Base-by-base conservation (phyloP, 2,113 vertebrate genomes). In the Cygnus atratus region DNA sequence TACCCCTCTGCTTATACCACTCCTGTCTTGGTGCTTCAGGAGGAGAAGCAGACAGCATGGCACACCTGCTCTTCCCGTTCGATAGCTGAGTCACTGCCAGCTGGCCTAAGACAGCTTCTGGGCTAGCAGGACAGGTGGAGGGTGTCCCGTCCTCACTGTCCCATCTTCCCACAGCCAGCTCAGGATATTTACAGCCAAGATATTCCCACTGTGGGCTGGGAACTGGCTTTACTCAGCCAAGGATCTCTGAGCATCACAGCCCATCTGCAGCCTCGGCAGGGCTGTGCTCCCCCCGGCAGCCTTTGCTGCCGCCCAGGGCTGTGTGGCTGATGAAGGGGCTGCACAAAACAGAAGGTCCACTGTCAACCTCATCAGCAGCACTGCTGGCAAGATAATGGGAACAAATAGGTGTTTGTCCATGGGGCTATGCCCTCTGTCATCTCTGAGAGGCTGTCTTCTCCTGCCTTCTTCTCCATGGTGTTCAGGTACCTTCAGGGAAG, bases 31-130 rank as follows among this genome's bases (percentile, higher is more conserved):
- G 10, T 41, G 12, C 62, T 85, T 84, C 54, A 75, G 39, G 67
- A 80, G 67, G 41, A 24, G 62, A n/a, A 87, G 84, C 93, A 95
- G 91, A 70, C 50, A 14, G 84, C 58, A 7, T 0, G 1, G 48
- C 25, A 68, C 1, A 72, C 84, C 82, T 73, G 90, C 94, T 94
- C 85, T 84, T 85, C 87, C 86, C 26, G 0, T 77, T 19, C 4
- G 17, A 55, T 43, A 73, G 5, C 8, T 59, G 84, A 72, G 75
- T 67, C 31, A 20, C 88, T 74, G 92, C 92, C 94, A 93, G 90
- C 93, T 80, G 82, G 76, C 29, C 87, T 55, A 54, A 93, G 84
- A 88, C 91, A 93, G 87, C 90, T 95, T 76, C 78, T 89, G 87
- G 77, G 82, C 73, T 54, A 9, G 25, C 78, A 66, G 59, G 84